Conservation (phyloP, 2,797 vertebrate species). For the Chelidonichthys spinosus region DNA sequence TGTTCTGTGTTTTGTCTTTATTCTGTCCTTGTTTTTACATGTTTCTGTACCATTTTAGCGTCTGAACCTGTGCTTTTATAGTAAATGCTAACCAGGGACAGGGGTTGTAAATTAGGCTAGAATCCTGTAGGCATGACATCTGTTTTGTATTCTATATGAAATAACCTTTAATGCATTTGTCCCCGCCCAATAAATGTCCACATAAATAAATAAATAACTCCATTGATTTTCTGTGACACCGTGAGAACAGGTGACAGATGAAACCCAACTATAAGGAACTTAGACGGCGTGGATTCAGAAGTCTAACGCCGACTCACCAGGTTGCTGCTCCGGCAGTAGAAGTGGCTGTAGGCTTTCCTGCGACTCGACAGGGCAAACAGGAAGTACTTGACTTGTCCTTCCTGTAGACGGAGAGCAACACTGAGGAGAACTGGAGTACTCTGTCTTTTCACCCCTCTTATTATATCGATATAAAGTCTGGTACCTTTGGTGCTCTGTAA, state of each 20-base stretch:
- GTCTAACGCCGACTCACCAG: constrained; percentile 83
- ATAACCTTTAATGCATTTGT: no score
- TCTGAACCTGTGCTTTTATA: no score
- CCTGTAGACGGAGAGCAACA: constrained; percentile 75
- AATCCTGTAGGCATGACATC: no score
- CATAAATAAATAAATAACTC: no score
- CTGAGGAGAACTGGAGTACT: background rate
- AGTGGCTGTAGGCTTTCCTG: constrained; percentile 91
- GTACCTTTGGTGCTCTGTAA: constrained; percentile 90
- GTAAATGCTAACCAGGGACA: no score
- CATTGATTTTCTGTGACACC: no score
- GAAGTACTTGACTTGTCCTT: constrained; percentile 91
- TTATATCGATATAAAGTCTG: background rate
- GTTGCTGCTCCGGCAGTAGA: constrained; percentile 93
- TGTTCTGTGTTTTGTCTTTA: no score
- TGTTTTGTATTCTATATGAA: no score
- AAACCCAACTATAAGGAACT: background rate
- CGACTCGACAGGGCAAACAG: constrained; percentile 91
- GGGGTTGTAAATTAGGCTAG: no score
- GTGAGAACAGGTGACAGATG: background rate
- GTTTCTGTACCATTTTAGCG: no score
- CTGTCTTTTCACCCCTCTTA: background rate
- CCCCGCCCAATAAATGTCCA: no score
- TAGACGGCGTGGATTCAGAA: background rate
- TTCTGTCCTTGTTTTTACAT: no score